These are phyloP conservation scores for Pseudochaenichthys georgianus DNA, from an alignment of 2,797 vertebrate genomes.

Conservation along the genomic window DNA sequence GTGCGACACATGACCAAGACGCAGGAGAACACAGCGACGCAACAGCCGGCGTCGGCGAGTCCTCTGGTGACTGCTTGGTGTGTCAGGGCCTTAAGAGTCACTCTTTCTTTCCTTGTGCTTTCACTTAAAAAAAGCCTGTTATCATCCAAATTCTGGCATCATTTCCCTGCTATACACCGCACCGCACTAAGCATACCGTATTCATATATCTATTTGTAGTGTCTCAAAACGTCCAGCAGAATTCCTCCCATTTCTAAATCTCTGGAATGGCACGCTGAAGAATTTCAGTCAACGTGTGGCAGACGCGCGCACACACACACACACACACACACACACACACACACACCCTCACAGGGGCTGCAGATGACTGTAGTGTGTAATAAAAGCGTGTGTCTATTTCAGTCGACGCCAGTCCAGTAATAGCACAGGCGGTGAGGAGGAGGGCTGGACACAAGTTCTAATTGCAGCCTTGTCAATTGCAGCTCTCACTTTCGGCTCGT, in stretches of 20 bases:
- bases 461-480: slow-evolving; percentile 76
- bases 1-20: no score
- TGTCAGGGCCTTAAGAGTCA: no score
- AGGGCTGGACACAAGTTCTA: slow-evolving; percentile 60
- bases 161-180: not conserved
- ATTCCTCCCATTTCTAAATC: slow-evolving; percentile 36
- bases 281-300: slow-evolving; percentile 14
- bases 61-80: no score
- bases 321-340: slow-evolving; percentile 11
- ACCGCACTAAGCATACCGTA: not conserved
- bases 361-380: slow-evolving; percentile 62
- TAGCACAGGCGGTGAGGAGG: slow-evolving; percentile 67
- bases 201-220: not conserved
- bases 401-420: slow-evolving; percentile 58
- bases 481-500: slow-evolving; percentile 55
- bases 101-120: not conserved
- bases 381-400: slow-evolving; percentile 70
- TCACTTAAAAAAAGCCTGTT: not conserved
- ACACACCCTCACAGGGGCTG: slow-evolving; percentile 13
- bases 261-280: slow-evolving; percentile 24
- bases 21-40: no score
- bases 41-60: no score
- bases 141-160: not conserved
- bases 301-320: slow-evolving; percentile 13
- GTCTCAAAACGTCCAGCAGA: not conserved